A percentile compares a stretch with the other conserved stretches of the same genome.
Conservation (phyloP, 2,113 vertebrate genomes). For the Cairina moschata region DNA sequence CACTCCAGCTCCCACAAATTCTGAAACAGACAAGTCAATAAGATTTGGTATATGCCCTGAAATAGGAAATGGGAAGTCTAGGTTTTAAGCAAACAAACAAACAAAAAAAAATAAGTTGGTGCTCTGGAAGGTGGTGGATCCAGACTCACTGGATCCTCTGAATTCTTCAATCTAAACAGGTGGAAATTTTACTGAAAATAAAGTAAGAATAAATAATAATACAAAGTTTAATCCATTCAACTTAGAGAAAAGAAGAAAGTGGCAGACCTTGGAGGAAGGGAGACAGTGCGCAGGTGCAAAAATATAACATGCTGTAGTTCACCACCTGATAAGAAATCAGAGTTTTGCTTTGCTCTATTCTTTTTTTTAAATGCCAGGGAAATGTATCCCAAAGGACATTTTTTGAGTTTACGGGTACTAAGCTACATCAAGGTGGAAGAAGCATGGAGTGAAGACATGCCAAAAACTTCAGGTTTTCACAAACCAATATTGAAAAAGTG, state of each 20-base stretch:
- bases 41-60: constrained; percentile 69
- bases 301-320: neutral
- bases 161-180: constrained; percentile 10
- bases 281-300: constrained; percentile 1
- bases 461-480: constrained; percentile 5
- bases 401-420: neutral
- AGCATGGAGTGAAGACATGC: constrained; percentile 16
- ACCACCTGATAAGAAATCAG: neutral
- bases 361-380: neutral
- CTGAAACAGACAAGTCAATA: constrained; percentile 54
- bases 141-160: constrained; percentile 15
- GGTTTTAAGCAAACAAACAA: constrained; percentile 19
- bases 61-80: constrained; percentile 16
- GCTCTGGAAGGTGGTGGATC: constrained; percentile 33
- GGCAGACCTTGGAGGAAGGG: neutral
- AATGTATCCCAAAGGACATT: neutral
- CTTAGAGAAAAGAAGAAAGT: neutral
- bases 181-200: neutral
- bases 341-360: neutral
- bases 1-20: constrained; percentile 44
- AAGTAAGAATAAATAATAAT: neutral
- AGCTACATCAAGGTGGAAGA: constrained; percentile 1
- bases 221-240: neutral
- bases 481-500: constrained; percentile 18
- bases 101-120: neutral